A percentile compares a stretch with the other conserved stretches of the same genome.
These are phyloP conservation scores for Formicarius rufipectus DNA, from an alignment of 2,113 vertebrate genomes.

Conservation along the genomic window DNA sequence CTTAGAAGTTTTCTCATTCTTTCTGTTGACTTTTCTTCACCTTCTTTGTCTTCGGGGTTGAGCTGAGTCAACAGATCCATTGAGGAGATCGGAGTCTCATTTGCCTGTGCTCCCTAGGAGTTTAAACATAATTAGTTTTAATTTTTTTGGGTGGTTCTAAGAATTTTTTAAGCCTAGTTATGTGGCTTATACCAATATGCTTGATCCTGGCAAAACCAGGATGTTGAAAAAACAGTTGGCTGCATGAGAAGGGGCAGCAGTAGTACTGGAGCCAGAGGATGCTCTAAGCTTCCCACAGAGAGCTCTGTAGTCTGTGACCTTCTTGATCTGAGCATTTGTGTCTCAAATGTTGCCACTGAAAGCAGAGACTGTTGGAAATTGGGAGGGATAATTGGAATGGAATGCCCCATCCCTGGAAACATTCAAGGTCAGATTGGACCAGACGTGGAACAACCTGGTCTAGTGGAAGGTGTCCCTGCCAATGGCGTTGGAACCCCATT, in stretches of 20 bases:
- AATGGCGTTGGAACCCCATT: too few species aligned
- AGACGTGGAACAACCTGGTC: not conserved
- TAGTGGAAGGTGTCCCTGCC: not conserved
- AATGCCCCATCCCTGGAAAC: not conserved
- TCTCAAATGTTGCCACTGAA: not conserved
- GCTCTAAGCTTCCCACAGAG: not conserved
- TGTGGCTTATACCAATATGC: rapidly evolving
- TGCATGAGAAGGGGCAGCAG: not conserved
- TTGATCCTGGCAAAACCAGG: not conserved
- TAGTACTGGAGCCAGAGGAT: not conserved
- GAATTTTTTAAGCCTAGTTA: not conserved
- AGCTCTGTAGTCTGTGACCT: rapidly evolving
- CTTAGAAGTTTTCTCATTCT: not conserved
- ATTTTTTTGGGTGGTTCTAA: not conserved
- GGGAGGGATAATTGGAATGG: not conserved
- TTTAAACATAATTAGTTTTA: not conserved
- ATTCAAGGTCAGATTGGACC: not conserved
- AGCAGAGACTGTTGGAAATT: not conserved
- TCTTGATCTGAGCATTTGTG: not conserved
- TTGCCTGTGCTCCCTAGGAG: not conserved
- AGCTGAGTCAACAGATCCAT: not conserved
- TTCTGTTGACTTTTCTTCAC: not conserved
- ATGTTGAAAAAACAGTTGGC: not conserved
- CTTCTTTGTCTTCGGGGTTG: not conserved
- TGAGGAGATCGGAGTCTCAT: not conserved